Percentiles rank a stretch among this genome's conserved stretches.
These are phyloP conservation scores for Gibbula magus DNA, from an alignment of 2,888 invertebrate species.

Conservation along the genomic window DNA sequence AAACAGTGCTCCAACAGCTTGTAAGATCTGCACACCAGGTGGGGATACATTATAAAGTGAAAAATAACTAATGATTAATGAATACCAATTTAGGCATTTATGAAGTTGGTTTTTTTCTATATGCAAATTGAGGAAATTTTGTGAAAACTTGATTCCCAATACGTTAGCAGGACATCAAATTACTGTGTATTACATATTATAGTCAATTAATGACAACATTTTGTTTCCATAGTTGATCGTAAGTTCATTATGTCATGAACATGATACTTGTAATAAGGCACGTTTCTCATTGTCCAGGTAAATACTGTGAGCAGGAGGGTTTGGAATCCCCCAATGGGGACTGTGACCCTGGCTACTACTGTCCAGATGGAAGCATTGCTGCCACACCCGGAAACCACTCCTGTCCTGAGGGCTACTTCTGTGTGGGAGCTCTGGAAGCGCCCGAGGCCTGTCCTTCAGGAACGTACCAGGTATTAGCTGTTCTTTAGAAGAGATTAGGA, in stretches of 20 bases:
- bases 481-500: no score
- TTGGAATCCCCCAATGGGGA: conserved; percentile 56
- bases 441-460: conserved; percentile 69
- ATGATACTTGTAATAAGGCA: neutral
- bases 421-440: conserved; percentile 60
- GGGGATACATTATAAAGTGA: no score
- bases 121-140: no score
- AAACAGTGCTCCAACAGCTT: conserved; percentile 53
- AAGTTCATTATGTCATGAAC: no score
- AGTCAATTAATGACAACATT: no score
- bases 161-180: no score
- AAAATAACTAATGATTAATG: no score
- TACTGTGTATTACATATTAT: no score
- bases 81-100: no score
- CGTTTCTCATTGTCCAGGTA: conserved; percentile 49
- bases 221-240: no score
- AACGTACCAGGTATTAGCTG: conserved; percentile 71
- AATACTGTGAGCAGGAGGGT: conserved; percentile 68
- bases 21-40: conserved; percentile 70
- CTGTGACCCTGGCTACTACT: conserved; percentile 69
- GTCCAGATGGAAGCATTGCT: conserved; percentile 67
- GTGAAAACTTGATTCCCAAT: no score
- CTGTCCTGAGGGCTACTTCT: conserved; percentile 69
- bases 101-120: no score
- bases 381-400: conserved; percentile 66